phyloP scores from a whole-genome alignment of 1,140 invertebrate species.

The Drosophila suzukii region DNA sequence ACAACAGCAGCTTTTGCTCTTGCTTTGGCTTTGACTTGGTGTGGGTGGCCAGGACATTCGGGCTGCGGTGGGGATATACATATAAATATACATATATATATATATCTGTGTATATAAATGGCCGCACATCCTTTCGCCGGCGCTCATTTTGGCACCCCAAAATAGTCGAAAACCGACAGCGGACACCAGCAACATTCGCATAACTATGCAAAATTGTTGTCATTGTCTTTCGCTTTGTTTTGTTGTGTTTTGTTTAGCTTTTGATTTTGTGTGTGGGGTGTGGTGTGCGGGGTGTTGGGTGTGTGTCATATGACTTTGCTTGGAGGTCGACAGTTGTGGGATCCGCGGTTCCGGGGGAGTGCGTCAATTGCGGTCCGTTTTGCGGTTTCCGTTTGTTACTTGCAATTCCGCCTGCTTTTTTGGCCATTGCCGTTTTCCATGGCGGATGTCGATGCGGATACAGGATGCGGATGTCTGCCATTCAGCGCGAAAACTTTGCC shows the following conservation, averaged over 20 bases:
- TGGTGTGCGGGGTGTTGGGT: constrained; percentile 30
- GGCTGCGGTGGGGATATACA: constrained; percentile 53
- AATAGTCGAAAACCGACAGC: constrained; percentile 29
- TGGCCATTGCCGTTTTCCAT: constrained; percentile 36
- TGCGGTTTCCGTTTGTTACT: constrained; percentile 78
- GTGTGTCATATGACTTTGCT: constrained; percentile 76
- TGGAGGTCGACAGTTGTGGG: constrained; percentile 60
- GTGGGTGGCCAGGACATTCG: constrained; percentile 33
- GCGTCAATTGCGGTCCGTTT: constrained; percentile 80
- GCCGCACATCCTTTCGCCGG: constrained; percentile 78
- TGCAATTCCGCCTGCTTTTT: constrained; percentile 73
- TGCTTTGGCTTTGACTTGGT: constrained; percentile 38
- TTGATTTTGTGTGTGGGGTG: constrained; percentile 61
- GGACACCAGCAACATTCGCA: constrained; percentile 60
- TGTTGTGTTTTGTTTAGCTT: constrained; percentile 81
- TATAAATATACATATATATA: constrained; percentile 1
- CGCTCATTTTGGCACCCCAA: constrained; percentile 78
- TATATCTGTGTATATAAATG: constrained; percentile 54
- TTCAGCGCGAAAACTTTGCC: constrained; percentile 54
- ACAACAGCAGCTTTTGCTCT: constrained; percentile 53
- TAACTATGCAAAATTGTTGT: constrained; percentile 82
- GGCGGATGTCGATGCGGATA: constrained; percentile 22
- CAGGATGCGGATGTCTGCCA: constrained; percentile 52
- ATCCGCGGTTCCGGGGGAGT: constrained; percentile 42
- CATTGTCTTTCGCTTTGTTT: constrained; percentile 71